Conservation (phyloP, 2,888 invertebrate genomes). For the Druceiella hillmani region DNA sequence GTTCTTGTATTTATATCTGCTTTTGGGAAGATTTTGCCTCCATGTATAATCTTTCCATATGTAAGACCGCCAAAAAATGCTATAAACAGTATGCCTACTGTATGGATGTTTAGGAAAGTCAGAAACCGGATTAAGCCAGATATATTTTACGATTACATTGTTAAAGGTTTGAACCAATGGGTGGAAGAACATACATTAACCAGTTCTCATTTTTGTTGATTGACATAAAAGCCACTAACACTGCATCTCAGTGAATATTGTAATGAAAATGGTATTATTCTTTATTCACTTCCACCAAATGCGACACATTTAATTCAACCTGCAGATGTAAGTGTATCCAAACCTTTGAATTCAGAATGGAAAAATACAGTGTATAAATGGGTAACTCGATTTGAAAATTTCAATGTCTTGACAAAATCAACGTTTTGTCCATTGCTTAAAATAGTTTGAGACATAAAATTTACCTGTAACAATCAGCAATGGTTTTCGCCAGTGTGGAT, state of each 20-base stretch:
- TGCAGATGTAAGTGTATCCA: too few species aligned
- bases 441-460: slow-evolving; percentile 3
- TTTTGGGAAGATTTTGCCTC: slow-evolving; percentile 18
- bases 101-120: too few species aligned
- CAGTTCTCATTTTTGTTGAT: slow-evolving; percentile 1
- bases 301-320: too few species aligned
- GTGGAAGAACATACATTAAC: slow-evolving; percentile 2
- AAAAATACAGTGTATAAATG: too few species aligned
- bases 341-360: too few species aligned
- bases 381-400: too few species aligned
- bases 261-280: slow-evolving; percentile 4
- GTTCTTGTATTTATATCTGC: slow-evolving; percentile 21
- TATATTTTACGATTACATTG: not conserved
- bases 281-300: slow-evolving; percentile 6
- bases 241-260: slow-evolving; percentile 3
- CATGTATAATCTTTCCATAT: slow-evolving; percentile 21
- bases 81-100: slow-evolving; percentile 17
- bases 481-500: too few species aligned
- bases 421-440: slow-evolving; percentile 3
- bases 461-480: slow-evolving; percentile 2
- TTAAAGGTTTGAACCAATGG: slow-evolving; percentile 5
- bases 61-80: slow-evolving; percentile 17
- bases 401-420: too few species aligned
- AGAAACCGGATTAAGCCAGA: too few species aligned
- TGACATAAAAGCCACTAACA: slow-evolving; percentile 6